These are phyloP conservation scores for Macaria notata DNA, from an alignment of 2,888 invertebrate species.

Conservation along the genomic window DNA sequence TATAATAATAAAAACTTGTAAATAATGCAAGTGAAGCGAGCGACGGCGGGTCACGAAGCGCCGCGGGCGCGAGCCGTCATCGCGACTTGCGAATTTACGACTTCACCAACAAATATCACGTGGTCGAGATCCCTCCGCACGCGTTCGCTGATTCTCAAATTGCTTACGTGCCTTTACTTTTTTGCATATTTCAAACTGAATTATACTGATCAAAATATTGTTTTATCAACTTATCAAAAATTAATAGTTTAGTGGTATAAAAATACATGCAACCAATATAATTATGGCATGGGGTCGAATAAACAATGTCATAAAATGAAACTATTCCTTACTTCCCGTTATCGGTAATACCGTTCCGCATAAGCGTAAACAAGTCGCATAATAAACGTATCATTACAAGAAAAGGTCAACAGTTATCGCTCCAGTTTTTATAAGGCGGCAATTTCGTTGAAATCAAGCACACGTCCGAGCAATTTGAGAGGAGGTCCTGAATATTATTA, in stretches of 20 bases:
- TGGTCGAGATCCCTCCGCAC: conserved; percentile 46
- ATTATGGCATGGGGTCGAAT: conserved; percentile 6
- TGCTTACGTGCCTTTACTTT: conserved; percentile 3
- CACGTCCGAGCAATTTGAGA: conserved; percentile 64
- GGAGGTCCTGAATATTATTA: conserved; percentile 62
- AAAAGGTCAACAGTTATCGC: conserved; percentile 58
- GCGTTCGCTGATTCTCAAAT: conserved; percentile 49
- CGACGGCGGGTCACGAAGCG: conserved; percentile 73
- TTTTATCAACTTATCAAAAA: no score
- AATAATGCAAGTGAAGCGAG: conserved; percentile 70
- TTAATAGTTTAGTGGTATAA: no score
- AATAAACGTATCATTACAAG: conserved; percentile 45
- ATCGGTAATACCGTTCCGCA: conserved; percentile 26
- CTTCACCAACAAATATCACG: conserved; percentile 56
- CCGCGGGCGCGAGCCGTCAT: conserved; percentile 69
- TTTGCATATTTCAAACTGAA: background rate
- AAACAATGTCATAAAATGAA: conserved; percentile 13
- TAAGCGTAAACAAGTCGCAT: conserved; percentile 34
- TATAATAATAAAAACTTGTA: conserved; percentile 72
- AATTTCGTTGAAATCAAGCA: conserved; percentile 55
- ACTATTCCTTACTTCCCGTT: conserved; percentile 33
- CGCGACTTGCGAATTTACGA: conserved; percentile 72
- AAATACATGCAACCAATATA: background rate
- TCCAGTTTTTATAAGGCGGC: conserved; percentile 53
- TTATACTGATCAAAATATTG: background rate